Evolutionary conservation across 2,113 vertebrate species (phyloP).

Genomic region (Atrichornis clamosus): DNA sequence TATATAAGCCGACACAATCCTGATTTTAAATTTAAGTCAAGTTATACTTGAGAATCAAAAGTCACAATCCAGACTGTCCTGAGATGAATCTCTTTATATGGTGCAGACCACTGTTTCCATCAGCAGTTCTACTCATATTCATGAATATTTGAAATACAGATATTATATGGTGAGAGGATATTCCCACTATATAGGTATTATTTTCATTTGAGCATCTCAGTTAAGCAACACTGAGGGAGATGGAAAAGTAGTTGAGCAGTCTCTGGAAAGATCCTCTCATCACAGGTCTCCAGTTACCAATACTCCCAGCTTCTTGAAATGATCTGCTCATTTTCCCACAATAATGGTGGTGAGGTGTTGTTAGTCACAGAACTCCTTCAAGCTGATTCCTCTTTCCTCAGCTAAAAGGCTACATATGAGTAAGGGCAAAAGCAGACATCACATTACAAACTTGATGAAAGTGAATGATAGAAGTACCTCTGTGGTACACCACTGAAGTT

Average conservation of each 20-base stretch:
- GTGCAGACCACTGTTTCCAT: neutral
- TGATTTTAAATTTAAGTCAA: neutral
- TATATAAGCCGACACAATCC: neutral
- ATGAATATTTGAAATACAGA: neutral
- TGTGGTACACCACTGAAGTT: neutral
- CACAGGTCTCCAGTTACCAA: neutral
- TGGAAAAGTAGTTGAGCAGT: neutral
- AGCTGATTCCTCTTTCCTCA: neutral
- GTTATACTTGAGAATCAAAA: neutral
- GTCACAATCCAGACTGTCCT: neutral
- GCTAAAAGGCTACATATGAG: neutral
- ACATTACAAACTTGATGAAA: neutral
- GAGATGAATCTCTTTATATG: neutral
- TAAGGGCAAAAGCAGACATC: neutral
- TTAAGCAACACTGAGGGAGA: neutral
- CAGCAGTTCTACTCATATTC: neutral
- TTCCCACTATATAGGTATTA: neutral
- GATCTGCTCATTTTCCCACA: neutral
- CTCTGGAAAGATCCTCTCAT: neutral
- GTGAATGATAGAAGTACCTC: neutral
- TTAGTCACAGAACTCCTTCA: neutral
- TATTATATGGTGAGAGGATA: neutral
- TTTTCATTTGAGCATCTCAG: neutral
- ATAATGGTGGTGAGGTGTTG: neutral
- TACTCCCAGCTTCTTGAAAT: neutral